These are phyloP conservation scores for Pachyrhynchus sulphureomaculatus DNA, from an alignment of 1,140 invertebrate genomes.

Conservation along the genomic window DNA sequence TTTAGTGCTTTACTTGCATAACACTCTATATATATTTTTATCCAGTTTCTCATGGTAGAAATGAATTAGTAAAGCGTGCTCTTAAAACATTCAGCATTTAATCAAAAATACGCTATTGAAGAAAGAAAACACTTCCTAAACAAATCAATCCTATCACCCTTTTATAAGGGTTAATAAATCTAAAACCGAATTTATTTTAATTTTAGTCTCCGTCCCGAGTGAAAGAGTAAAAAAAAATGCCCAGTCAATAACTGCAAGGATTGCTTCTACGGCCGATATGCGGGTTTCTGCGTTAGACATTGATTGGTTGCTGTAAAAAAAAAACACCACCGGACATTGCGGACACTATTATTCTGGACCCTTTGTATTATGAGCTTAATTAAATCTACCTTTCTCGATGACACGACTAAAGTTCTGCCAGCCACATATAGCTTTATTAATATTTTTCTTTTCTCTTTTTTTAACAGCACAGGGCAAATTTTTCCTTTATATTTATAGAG, in stretches of 20 bases:
- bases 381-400: slow-evolving; percentile 32
- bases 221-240: slow-evolving; percentile 16
- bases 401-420: slow-evolving; percentile 24
- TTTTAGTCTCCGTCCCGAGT: too few species aligned
- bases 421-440: slow-evolving; percentile 30
- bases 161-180: too few species aligned
- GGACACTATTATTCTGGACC: slow-evolving; percentile 30
- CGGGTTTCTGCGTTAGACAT: slow-evolving; percentile 22
- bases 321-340: slow-evolving; percentile 25
- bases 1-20: too few species aligned
- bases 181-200: too few species aligned
- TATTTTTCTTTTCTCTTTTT: slow-evolving; percentile 20
- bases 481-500: slow-evolving; percentile 16
- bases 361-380: slow-evolving; percentile 26
- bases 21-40: too few species aligned
- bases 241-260: slow-evolving; percentile 22
- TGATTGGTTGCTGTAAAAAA: slow-evolving; percentile 27
- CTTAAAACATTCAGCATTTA: too few species aligned
- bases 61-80: too few species aligned
- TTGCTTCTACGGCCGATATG: slow-evolving; percentile 23
- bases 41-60: too few species aligned
- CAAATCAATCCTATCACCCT: too few species aligned
- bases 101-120: too few species aligned
- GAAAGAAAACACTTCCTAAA: too few species aligned
- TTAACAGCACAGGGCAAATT: neutral